phyloP scores from a whole-genome alignment of 1,140 invertebrate genomes.

The Paralvinella palmiformis region DNA sequence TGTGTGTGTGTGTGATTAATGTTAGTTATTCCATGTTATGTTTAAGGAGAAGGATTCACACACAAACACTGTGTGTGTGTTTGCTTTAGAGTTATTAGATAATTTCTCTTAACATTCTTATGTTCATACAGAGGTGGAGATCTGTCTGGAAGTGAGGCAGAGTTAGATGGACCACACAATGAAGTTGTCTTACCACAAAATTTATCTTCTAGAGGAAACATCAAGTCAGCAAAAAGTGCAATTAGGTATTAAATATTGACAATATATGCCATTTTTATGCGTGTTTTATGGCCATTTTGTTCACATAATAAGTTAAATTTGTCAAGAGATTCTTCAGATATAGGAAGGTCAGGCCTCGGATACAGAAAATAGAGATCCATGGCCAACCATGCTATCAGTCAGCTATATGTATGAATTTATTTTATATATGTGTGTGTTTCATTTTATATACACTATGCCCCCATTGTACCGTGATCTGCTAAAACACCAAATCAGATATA shows the following conservation, averaged over 20 bases:
- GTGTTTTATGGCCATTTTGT: not conserved
- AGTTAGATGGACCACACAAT: slow-evolving; percentile 58
- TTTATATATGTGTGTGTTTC: too few species aligned
- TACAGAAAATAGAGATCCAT: too few species aligned
- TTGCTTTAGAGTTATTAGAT: not conserved
- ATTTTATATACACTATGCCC: too few species aligned
- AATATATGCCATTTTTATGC: not conserved
- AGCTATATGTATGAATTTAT: too few species aligned
- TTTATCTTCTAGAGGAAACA: slow-evolving; percentile 67
- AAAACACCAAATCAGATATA: too few species aligned
- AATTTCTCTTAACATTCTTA: not conserved
- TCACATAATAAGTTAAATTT: not conserved
- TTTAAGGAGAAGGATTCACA: too few species aligned
- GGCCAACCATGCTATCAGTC: too few species aligned
- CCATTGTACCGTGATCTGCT: too few species aligned
- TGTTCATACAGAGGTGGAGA: slow-evolving; percentile 60
- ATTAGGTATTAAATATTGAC: slow-evolving; percentile 40
- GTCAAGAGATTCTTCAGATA: not conserved
- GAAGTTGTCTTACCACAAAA: slow-evolving; percentile 51
- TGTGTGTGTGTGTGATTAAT: too few species aligned
- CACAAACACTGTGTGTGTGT: slow-evolving; percentile 10
- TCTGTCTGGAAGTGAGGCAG: slow-evolving; percentile 89
- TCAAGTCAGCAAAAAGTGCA: slow-evolving; percentile 71
- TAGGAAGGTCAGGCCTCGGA: not conserved
- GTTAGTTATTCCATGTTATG: too few species aligned